A percentile compares a stretch with the other conserved stretches of the same genome.
Evolutionary conservation across 2,797 vertebrate genomes (phyloP).

Genomic region (Astyanax mexicanus): DNA sequence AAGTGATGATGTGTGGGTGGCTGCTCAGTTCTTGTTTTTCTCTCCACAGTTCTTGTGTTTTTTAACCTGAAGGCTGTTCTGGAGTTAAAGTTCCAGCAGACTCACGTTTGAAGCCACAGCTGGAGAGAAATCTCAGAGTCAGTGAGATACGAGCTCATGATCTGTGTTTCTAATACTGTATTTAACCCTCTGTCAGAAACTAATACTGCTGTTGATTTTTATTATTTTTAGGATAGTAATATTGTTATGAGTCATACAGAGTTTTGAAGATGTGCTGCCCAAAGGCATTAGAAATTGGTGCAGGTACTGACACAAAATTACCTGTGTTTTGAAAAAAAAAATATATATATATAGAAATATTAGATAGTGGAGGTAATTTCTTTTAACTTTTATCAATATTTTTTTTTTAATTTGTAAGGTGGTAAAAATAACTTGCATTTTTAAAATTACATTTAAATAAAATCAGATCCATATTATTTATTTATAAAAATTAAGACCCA

Average conservation of each 20-base stretch:
- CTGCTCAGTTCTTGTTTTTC: neutral
- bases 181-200: neutral
- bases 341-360: too few species aligned
- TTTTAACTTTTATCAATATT: too few species aligned
- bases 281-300: neutral
- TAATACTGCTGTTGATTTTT: neutral
- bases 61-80: neutral
- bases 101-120: neutral
- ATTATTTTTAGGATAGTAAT: neutral
- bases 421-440: too few species aligned
- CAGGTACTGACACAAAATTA: too few species aligned
- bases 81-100: neutral
- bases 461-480: too few species aligned
- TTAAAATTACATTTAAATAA: too few species aligned
- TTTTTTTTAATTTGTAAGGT: too few species aligned
- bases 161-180: constrained; percentile 8
- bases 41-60: neutral
- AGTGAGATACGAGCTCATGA: neutral
- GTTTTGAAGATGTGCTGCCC: neutral
- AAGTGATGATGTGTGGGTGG: too few species aligned
- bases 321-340: too few species aligned
- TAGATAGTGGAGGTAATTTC: too few species aligned
- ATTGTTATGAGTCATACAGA: constrained; percentile 14
- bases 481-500: too few species aligned
- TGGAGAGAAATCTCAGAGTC: neutral